Percentiles rank a stretch among this genome's conserved stretches.
phyloP scores from a whole-genome alignment of 2,113 vertebrate genomes.

The Conger conger region DNA sequence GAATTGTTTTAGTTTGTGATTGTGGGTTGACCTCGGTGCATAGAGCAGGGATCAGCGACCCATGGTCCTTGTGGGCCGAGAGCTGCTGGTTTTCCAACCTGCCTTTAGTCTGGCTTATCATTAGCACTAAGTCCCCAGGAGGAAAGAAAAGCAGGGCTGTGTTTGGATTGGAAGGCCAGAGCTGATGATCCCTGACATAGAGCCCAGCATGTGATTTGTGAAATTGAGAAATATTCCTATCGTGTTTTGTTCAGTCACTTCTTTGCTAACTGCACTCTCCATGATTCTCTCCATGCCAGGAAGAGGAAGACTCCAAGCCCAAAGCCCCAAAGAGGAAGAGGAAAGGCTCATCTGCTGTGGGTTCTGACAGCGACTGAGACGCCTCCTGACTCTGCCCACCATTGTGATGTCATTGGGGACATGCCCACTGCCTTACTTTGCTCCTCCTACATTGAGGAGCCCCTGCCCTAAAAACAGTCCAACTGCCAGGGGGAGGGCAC shows the following conservation, averaged over 20 bases:
- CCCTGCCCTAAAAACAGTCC: conserved; percentile 36
- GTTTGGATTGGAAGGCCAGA: too few relatives aligned
- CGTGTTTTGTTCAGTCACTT: neutral
- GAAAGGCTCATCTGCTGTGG: conserved; percentile 87
- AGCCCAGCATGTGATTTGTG: too few relatives aligned
- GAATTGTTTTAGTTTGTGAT: neutral
- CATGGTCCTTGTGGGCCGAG: too few relatives aligned
- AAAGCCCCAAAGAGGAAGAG: conserved; percentile 90
- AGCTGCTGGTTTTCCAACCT: too few relatives aligned
- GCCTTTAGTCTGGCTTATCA: too few relatives aligned
- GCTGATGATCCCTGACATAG: too few relatives aligned
- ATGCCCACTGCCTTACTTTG: conserved; percentile 36
- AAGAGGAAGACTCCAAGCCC: conserved; percentile 91
- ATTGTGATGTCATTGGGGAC: conserved; percentile 45
- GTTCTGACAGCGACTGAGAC: conserved; percentile 91
- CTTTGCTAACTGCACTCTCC: too few relatives aligned
- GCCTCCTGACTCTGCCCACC: conserved; percentile 43
- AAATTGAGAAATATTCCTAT: too few relatives aligned
- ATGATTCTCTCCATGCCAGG: conserved; percentile 61
- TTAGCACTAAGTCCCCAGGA: too few relatives aligned
- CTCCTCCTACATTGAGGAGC: conserved; percentile 45
- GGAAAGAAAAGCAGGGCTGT: too few relatives aligned
- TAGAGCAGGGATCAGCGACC: neutral
- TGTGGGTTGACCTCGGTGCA: neutral
- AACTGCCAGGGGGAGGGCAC: conserved; percentile 36